phyloP scores from a whole-genome alignment of 1,140 invertebrate genomes.

The Chelonus insularis region DNA sequence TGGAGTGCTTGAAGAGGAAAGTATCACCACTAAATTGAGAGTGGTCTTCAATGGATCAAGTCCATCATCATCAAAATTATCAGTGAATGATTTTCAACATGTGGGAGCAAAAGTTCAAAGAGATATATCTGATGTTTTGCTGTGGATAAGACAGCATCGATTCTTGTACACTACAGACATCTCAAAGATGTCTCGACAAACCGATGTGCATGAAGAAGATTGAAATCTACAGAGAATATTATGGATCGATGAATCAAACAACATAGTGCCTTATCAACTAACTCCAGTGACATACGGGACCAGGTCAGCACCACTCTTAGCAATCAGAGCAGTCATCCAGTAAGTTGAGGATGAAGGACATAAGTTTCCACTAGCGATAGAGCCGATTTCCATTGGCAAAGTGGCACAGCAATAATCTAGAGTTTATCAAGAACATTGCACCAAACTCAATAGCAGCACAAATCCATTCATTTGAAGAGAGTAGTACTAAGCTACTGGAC shows the following conservation, averaged over 20 bases:
- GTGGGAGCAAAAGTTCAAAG: constrained; percentile 20
- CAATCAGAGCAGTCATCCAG: constrained; percentile 39
- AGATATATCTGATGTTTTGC: constrained; percentile 9
- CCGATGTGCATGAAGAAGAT: constrained; percentile 37
- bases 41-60: constrained; percentile 50
- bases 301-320: constrained; percentile 40
- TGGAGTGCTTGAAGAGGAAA: constrained; percentile 35
- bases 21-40: constrained; percentile 39
- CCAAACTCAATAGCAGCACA: constrained; percentile 32
- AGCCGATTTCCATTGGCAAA: constrained; percentile 20
- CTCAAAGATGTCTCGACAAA: constrained; percentile 36
- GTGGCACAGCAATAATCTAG: constrained; percentile 26
- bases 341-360: constrained; percentile 35
- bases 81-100: constrained; percentile 39
- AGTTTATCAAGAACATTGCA: too few relatives aligned
- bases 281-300: constrained; percentile 48
- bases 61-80: constrained; percentile 38
- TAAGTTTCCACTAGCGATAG: constrained; percentile 30
- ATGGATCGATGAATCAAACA: constrained; percentile 32
- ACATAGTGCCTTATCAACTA: constrained; percentile 31
- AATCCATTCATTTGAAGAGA: constrained; percentile 18
- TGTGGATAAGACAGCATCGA: constrained; percentile 3
- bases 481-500: background rate
- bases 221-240: constrained; percentile 38
- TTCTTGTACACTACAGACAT: constrained; percentile 19